Evolutionary conservation across 2,888 invertebrate genomes (phyloP), one percentile per base, ranked within the genome.

Genomic region (Synanthedon myopaeformis): DNA sequence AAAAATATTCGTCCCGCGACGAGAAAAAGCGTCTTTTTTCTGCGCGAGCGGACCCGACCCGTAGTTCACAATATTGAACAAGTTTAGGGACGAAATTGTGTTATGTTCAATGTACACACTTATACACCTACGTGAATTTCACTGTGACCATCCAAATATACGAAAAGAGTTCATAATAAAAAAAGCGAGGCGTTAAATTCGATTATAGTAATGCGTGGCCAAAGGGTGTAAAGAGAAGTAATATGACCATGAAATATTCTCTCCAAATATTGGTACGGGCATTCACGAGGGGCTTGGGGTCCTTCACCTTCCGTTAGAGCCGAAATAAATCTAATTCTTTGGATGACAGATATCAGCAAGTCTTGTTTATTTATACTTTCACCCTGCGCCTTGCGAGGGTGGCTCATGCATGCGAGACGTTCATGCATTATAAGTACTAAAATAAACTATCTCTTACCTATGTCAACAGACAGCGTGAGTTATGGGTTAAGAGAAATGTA

Each of bases 311-410:
- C 79, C 75, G 78, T 69, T 67, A 70, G 70, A 76, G 76, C 79
- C 72, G 80, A 84, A 82, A 86, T 86, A 83, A 86, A 86, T 86
- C 82, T 84, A 83, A 85, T 82, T 79, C 83, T 63, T 82, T 64
- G 78, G 81, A 84, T 87, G 87, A 86, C 85, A 85, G 84, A 84
- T 85, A 87, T 84, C 87, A 84, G 86, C 82, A 80, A 84, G 82
- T 74, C 79, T 82, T 80, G 84, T 86, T 84, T 87, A 87, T 87
- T 85, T 86, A 83, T 87, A 85, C 77, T 82, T 83, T 83, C 77
- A 78, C 76, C 78, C 78, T 64, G 66, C 67, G 65, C 66, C 70
- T 59, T 62, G 59, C 69, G 72, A 76, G 82, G 82, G 81, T 76
- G 68, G 76, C 69, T 74, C 83, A 82, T 79, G 76, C 82, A 82